These are phyloP conservation scores for Troides oblongomaculatus DNA, from an alignment of 2,888 invertebrate genomes.

Conservation along the genomic window DNA sequence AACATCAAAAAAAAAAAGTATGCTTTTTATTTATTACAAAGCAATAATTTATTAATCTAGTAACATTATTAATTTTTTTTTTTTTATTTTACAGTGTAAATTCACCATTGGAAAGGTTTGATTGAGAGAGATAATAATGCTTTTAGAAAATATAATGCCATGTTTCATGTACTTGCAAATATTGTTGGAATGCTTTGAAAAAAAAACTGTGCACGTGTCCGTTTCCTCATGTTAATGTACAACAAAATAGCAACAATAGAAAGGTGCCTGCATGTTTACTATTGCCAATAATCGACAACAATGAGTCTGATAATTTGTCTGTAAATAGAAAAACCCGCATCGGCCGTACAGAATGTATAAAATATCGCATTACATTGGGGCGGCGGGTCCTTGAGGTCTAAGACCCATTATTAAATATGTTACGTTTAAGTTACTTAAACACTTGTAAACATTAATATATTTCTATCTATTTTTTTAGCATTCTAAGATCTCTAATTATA, in stretches of 20 bases:
- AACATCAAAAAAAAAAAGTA: no score
- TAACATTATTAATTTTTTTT: no score
- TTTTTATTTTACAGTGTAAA: no score
- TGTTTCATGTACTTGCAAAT: no score
- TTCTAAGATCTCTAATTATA: not conserved
- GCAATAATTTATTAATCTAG: no score
- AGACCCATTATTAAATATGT: conserved; percentile 12
- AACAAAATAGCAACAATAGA: conserved; percentile 53
- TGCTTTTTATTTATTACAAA: no score
- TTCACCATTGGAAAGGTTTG: no score
- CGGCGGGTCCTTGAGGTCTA: conserved; percentile 35
- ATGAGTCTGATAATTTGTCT: conserved; percentile 55
- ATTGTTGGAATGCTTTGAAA: no score
- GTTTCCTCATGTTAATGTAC: not conserved
- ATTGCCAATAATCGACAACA: conserved; percentile 70
- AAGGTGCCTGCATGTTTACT: conserved; percentile 66
- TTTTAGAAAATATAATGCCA: no score
- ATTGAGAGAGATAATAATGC: no score
- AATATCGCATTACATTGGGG: conserved; percentile 63
- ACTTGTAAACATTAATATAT: not conserved
- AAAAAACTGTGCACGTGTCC: no score
- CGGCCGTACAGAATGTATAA: conserved; percentile 47
- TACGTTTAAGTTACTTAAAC: not conserved
- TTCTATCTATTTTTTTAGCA: not conserved
- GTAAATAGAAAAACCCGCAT: conserved; percentile 48